Base-by-base conservation (phyloP, 2,797 vertebrate genomes). In the Gouania willdenowi region DNA sequence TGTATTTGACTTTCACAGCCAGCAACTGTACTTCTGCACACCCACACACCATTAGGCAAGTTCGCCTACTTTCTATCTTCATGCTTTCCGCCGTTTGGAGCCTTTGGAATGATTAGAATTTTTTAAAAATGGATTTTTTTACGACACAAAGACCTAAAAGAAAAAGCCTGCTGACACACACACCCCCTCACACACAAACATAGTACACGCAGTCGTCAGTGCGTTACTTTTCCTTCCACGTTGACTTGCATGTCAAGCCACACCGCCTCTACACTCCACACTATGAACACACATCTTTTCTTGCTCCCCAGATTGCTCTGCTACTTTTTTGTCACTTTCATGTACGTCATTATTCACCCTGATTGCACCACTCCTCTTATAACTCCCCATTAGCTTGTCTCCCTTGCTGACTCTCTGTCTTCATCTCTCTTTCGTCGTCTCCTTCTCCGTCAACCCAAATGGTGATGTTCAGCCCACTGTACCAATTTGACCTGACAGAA, bases 21-120 rank as follows among this genome's bases (percentile, higher is more conserved):
- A 53, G 35, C 26, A 55, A 71, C 50, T 63, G 29, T 62, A 55
- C 50, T 48, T 54, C 30, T 54, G 46, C 41, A 65, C 60, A 26
- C 75, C 69, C 67, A 76, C 71, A 62, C 64, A 52, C 61, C 61
- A 81, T 81, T 83, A 81, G 67, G 36, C 51, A 60, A 73, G 59
- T 75, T 69, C 74, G 49, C 58, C 43, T 62, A 61, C 44, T 54
- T 46, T 44, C 71, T 75, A 81, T 76, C 78, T 76, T 76, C 10
- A 40, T 28, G 56, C 59, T 60, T 48, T 61, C 24, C 39, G 15
- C 65, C 46, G 53, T 76, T 75, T 54, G 71, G 60, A 62, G 58
- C 50, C 58, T 61, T 58, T 59, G 57, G 60, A 68, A 49, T 44
- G 23, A 69, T 41, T 41, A 30, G 38, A 22, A 28, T 59, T 45